Evolutionary conservation across 2,888 invertebrate genomes (phyloP), one percentile per base, ranked within the genome.

Genomic region (Neoascia interrupta): DNA sequence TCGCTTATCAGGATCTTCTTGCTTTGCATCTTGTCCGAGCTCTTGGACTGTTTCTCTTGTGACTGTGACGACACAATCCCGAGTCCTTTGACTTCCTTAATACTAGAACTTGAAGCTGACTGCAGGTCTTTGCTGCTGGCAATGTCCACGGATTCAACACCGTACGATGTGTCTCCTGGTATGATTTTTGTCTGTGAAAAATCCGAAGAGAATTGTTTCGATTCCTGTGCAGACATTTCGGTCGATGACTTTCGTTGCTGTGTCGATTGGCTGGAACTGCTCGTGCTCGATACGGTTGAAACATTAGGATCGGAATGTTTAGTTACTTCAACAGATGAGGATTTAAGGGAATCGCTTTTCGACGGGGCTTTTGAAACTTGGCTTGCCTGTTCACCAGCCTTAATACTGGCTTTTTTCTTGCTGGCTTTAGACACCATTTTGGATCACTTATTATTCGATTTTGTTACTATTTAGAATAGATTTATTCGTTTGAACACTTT

Each of bases 381-480:
- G n/a, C n/a, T 49, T 31, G 53, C 13, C n/a, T 31, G 34, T 1
- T 64, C 72, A 81, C 83, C 83, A 84, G 83, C 83, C 83, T 84
- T 85, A n/a, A 61, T 28, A 64, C 54, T 49, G 43, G 64, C n/a
- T 53, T 76, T 86, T 82, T 85, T 86, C 83, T 85, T 86, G 81
- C 82, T 83, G 75, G 76, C 85, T 83, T 85, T 87, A 81, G 87
- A 86, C 82, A 87, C 87, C 87, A 87, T 87, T 74, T 49, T 51
- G 8, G 18, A 1, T 37, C 10, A 26, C 13, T 56, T 23, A 18
- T 41, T 26, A 26, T 43, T 26, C n/a, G 23, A 4, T n/a, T 39
- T 31, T 18, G 81, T 69, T 16, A 64, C 16, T 34, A 43, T 39
- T 26, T 26, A n/a, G 26, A 26, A 5, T 36, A 23, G 1, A 15